Conservation (phyloP, 2,888 invertebrate genomes). For the Amiota mariae region DNA sequence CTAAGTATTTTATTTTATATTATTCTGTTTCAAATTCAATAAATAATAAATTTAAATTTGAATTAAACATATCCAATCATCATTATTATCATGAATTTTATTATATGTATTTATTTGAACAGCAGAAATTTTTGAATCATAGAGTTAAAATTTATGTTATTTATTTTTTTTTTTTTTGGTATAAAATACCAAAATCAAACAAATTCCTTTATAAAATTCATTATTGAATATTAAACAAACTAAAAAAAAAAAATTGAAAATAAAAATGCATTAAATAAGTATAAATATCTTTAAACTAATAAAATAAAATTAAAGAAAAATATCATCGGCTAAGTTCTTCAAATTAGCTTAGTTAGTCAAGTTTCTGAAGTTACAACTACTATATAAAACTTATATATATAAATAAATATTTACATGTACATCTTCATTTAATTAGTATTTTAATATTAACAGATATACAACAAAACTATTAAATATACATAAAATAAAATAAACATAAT, state of each 20-base stretch:
- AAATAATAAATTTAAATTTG: not conserved
- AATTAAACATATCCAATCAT: not conserved
- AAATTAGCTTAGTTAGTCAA: not conserved
- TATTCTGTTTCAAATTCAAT: not conserved
- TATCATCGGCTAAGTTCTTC: not conserved
- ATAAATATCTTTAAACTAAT: too few species aligned
- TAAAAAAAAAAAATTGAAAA: constrained; percentile 14
- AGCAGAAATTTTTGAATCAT: too few species aligned
- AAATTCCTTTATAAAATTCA: constrained; percentile 15
- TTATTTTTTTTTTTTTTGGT: constrained; percentile 24
- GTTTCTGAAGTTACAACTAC: not conserved
- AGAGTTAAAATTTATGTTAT: not conserved
- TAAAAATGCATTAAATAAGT: too few species aligned
- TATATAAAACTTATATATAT: not conserved
- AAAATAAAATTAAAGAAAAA: not conserved
- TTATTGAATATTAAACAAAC: constrained; percentile 1
- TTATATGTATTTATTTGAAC: too few species aligned
- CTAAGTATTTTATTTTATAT: not conserved
- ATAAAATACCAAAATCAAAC: constrained; percentile 34
- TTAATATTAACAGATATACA: constrained; percentile 11
- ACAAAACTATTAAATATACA: constrained; percentile 8
- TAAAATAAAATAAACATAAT: constrained; percentile 21
- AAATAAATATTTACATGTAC: not conserved
- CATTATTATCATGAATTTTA: too few species aligned
- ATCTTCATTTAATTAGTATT: constrained; percentile 24